These are phyloP conservation scores for Nemapogon koenigi DNA, from an alignment of 2,888 invertebrate species.

Conservation along the genomic window DNA sequence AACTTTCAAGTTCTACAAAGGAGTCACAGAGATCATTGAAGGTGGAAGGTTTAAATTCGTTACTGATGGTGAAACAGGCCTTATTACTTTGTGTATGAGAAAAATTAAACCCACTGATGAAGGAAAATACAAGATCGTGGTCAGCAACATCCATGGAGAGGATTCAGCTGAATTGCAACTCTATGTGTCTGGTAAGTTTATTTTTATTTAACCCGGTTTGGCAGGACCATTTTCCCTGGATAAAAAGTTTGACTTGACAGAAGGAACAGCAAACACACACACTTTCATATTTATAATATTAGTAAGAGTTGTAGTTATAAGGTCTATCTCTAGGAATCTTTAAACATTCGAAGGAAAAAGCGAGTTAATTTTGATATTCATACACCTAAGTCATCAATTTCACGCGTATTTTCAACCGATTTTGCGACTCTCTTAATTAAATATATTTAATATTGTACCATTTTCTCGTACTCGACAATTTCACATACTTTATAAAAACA, in stretches of 20 bases:
- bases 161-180: constrained; percentile 96
- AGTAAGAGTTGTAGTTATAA: background rate
- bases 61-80: constrained; percentile 92
- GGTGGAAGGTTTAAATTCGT: constrained; percentile 95
- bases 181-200: constrained; percentile 86
- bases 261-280: too few species aligned
- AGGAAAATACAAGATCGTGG: constrained; percentile 91
- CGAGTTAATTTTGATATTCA: too few species aligned
- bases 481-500: too few species aligned
- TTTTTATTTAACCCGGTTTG: constrained; percentile 3
- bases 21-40: constrained; percentile 90
- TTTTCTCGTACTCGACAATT: too few species aligned
- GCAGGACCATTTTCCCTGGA: too few species aligned
- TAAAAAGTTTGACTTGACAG: too few species aligned
- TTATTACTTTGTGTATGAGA: constrained; percentile 92
- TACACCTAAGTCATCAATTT: too few species aligned
- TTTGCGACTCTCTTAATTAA: too few species aligned
- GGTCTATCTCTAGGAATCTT: background rate
- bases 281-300: too few species aligned
- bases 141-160: constrained; percentile 93
- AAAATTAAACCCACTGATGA: constrained; percentile 98
- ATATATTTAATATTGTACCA: too few species aligned
- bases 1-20: constrained; percentile 95
- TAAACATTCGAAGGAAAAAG: background rate
- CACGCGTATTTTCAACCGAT: too few species aligned